These are phyloP conservation scores for Lasioglossum zephyrum DNA, from an alignment of 2,888 invertebrate species.

Conservation along the genomic window DNA sequence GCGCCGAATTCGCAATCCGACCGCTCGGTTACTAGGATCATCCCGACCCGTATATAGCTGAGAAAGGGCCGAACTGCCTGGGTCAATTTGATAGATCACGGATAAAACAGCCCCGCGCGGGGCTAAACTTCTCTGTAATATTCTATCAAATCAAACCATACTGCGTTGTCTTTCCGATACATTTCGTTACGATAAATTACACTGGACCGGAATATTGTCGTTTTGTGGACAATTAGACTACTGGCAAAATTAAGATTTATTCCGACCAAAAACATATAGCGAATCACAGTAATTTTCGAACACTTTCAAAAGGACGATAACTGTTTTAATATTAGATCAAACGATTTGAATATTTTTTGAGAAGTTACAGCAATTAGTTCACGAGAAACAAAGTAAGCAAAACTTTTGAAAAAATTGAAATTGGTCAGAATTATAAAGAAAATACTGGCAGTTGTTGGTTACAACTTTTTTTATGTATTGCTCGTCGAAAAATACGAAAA, in stretches of 20 bases:
- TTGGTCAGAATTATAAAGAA: no score
- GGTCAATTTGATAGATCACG: constrained; percentile 42
- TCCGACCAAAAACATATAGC: no score
- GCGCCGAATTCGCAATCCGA: constrained; percentile 77
- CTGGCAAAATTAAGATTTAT: neutral
- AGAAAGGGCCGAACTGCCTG: constrained; percentile 74
- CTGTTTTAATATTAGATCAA: no score
- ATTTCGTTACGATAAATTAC: neutral
- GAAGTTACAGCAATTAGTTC: no score
- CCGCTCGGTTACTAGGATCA: constrained; percentile 74
- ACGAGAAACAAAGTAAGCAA: no score
- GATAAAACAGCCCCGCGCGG: constrained; percentile 11
- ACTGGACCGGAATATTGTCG: neutral
- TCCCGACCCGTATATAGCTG: constrained; percentile 50
- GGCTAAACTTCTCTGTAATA: constrained; percentile 6
- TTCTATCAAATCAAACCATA: neutral
- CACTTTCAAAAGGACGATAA: no score
- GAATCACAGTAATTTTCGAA: no score
- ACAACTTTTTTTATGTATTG: neutral
- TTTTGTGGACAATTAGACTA: neutral
- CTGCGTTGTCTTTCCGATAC: neutral
- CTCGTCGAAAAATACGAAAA: neutral
- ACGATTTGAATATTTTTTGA: no score
- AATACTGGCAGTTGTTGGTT: no score
- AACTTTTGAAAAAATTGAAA: no score